phyloP scores from a whole-genome alignment of 2,797 vertebrate species.

The Cryptoblepharus egeriae region DNA sequence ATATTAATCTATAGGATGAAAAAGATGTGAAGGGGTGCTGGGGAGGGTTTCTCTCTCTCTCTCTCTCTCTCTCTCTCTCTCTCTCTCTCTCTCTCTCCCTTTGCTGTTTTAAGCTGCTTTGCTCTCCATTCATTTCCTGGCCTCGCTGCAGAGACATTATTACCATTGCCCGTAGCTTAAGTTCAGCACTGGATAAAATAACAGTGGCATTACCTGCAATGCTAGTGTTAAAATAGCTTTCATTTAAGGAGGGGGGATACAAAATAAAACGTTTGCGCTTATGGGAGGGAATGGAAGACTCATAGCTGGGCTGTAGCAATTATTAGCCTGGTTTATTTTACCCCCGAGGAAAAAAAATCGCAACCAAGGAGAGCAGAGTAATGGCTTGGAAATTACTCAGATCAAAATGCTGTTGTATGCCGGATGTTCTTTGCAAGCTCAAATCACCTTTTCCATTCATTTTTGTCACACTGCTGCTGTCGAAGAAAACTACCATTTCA shows the following conservation, averaged over 20 bases:
- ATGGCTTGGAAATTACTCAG: slow-evolving; percentile 66
- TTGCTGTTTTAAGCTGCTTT: slow-evolving; percentile 30
- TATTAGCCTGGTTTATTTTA: slow-evolving; percentile 67
- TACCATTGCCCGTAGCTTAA: slow-evolving; percentile 36
- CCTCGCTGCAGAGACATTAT: slow-evolving; percentile 39
- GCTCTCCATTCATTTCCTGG: slow-evolving; percentile 42
- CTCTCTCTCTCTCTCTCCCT: slow-evolving; percentile 14
- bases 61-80: background rate
- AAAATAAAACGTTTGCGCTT: slow-evolving; percentile 24
- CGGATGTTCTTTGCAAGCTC: slow-evolving; percentile 55
- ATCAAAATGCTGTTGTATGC: slow-evolving; percentile 56
- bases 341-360: slow-evolving; percentile 61
- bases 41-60: background rate
- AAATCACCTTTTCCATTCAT: slow-evolving; percentile 65
- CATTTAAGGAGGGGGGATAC: slow-evolving; percentile 7
- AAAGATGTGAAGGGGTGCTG: background rate
- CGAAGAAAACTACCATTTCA: slow-evolving; percentile 71
- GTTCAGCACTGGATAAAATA: slow-evolving; percentile 55
- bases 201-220: slow-evolving; percentile 49
- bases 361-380: slow-evolving; percentile 62
- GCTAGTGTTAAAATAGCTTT: slow-evolving; percentile 10
- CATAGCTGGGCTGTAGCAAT: slow-evolving; percentile 46
- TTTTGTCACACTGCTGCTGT: slow-evolving; percentile 39
- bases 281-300: slow-evolving; percentile 23
- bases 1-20: background rate